Evolutionary conservation across 2,888 invertebrate species (phyloP).

Genomic region (Parthenolecanium corni): DNA sequence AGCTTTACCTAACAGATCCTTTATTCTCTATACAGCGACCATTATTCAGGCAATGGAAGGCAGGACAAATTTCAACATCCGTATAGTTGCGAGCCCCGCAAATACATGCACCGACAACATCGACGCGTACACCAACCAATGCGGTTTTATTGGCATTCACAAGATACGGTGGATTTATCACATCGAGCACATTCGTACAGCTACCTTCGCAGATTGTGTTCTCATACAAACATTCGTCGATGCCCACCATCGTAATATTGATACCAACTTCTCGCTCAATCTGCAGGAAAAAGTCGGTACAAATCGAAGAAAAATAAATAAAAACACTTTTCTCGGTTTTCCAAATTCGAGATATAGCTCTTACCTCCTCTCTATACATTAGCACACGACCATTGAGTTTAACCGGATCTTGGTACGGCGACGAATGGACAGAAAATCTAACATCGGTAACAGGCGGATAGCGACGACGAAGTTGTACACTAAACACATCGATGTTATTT

Average conservation of each 20-base stretch:
- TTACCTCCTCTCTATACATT: constrained; percentile 75
- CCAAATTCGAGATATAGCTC: too few relatives aligned
- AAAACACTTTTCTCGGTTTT: too few relatives aligned
- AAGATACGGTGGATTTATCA: constrained; percentile 80
- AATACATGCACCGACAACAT: constrained; percentile 82
- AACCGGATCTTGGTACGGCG: constrained; percentile 89
- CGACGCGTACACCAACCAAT: constrained; percentile 88
- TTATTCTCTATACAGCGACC: constrained; percentile 88
- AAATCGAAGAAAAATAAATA: too few relatives aligned
- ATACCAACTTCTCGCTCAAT: constrained; percentile 90
- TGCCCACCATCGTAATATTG: constrained; percentile 94
- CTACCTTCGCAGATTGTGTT: constrained; percentile 92
- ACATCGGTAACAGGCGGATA: constrained; percentile 84
- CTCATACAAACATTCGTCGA: constrained; percentile 90
- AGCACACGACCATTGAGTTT: constrained; percentile 86
- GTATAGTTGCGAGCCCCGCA: constrained; percentile 89
- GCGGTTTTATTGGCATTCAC: constrained; percentile 96
- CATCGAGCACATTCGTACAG: constrained; percentile 84
- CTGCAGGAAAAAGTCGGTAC: constrained; percentile 36
- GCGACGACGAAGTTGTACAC: constrained; percentile 77
- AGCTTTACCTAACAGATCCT: constrained; percentile 9
- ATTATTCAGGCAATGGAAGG: constrained; percentile 92
- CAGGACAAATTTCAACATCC: constrained; percentile 72
- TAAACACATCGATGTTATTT: constrained; percentile 91
- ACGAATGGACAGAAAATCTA: constrained; percentile 87